A percentile compares a stretch with the other conserved stretches of the same genome.
Conservation (phyloP, 2,888 invertebrate genomes). For the Apamea sordens region DNA sequence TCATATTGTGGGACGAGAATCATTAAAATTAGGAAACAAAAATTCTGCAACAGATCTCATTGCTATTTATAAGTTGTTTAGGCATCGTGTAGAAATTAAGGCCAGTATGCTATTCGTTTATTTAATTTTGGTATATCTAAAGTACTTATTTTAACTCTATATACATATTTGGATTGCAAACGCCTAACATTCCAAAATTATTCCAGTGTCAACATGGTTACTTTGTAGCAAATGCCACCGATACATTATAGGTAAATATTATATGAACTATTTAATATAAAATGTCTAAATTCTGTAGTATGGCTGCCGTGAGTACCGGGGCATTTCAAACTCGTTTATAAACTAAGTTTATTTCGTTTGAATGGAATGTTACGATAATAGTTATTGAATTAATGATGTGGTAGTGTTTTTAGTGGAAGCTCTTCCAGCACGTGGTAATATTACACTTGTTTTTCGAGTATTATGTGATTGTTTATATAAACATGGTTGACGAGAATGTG, state of each 20-base stretch:
- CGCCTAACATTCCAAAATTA: conserved; percentile 81
- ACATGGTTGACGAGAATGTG: conserved; percentile 72
- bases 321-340: conserved; percentile 73
- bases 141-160: conserved; percentile 62
- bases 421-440: conserved; percentile 82
- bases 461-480: conserved; percentile 71
- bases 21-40: conserved; percentile 63
- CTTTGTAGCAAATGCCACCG: conserved; percentile 76
- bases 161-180: conserved; percentile 66
- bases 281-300: conserved; percentile 55
- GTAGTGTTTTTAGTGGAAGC: conserved; percentile 82
- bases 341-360: conserved; percentile 72
- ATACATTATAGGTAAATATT: conserved; percentile 74
- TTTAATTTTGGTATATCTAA: conserved; percentile 59
- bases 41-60: conserved; percentile 80
- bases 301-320: conserved; percentile 80
- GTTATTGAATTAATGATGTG: conserved; percentile 77
- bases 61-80: conserved; percentile 76
- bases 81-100: conserved; percentile 73
- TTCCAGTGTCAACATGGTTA: conserved; percentile 73
- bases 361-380: conserved; percentile 75
- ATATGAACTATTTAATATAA: conserved; percentile 63
- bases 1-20: conserved; percentile 30
- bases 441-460: conserved; percentile 71
- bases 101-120: conserved; percentile 61